These are phyloP conservation scores for Dipodomys ordii DNA, from an alignment of 2,113 vertebrate species.

Conservation along the genomic window DNA sequence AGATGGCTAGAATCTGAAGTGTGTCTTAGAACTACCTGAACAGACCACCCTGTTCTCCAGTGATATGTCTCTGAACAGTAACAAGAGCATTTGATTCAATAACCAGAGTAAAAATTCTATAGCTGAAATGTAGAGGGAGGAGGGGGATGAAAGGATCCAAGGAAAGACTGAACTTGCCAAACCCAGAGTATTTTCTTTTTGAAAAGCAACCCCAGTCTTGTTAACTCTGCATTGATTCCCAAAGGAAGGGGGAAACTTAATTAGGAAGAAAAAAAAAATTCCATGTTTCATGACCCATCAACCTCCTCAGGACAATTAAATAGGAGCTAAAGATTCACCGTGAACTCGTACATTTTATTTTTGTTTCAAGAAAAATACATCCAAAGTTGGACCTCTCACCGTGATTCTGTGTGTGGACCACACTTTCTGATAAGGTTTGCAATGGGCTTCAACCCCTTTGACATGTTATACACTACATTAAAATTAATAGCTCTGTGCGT, in stretches of 20 bases:
- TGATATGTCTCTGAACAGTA: background rate
- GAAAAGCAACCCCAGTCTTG: slow-evolving; percentile 23
- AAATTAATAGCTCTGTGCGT: slow-evolving; percentile 61
- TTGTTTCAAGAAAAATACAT: background rate
- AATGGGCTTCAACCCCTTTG: slow-evolving; percentile 56
- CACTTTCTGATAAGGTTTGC: slow-evolving; percentile 50
- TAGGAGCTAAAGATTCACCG: background rate
- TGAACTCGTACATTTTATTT: background rate
- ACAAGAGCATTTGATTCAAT: background rate
- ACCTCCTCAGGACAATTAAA: slow-evolving; percentile 50
- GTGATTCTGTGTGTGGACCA: slow-evolving; percentile 52
- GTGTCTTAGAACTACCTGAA: background rate
- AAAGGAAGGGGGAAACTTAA: slow-evolving; percentile 11
- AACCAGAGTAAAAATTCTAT: background rate
- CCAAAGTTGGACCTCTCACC: background rate
- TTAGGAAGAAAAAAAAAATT: slow-evolving; percentile 24
- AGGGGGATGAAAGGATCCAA: background rate
- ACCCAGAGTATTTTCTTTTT: slow-evolving; percentile 32
- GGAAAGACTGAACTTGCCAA: slow-evolving; percentile 12
- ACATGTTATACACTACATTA: slow-evolving; percentile 4
- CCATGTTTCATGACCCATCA: slow-evolving; percentile 9
- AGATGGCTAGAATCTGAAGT: background rate
- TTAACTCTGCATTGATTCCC: slow-evolving; percentile 45
- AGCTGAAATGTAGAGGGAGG: background rate
- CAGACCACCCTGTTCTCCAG: background rate